Conservation (phyloP, 2,113 vertebrate genomes). For the Lepidothrix coronata region DNA sequence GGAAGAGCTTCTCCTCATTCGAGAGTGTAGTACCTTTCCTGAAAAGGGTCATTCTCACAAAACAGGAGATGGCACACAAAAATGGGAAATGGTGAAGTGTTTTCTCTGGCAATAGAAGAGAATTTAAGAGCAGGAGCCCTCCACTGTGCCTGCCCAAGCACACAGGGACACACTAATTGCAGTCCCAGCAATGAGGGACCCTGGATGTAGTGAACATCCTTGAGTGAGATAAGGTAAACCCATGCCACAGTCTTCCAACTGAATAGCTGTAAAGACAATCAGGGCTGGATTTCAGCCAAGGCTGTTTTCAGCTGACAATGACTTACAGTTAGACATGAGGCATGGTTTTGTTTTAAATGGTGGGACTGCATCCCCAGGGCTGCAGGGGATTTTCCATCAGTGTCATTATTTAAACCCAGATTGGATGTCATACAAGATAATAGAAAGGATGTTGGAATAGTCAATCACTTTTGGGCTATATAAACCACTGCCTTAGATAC, state of each 20-base stretch:
- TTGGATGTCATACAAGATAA: background rate
- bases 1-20: background rate
- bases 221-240: background rate
- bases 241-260: background rate
- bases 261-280: slow-evolving; percentile 22
- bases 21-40: background rate
- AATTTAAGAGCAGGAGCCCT: background rate
- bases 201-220: background rate
- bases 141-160: background rate
- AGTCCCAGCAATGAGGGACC: background rate
- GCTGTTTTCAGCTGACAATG: background rate
- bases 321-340: background rate
- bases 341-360: slow-evolving; percentile 1
- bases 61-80: background rate
- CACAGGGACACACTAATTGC: background rate
- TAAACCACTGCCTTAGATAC: background rate
- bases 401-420: background rate
- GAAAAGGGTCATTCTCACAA: background rate
- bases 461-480: background rate
- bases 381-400: background rate
- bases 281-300: slow-evolving; percentile 24
- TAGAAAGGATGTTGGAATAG: background rate
- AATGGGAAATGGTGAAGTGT: background rate
- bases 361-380: background rate
- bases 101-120: background rate